Percentiles rank a stretch among this genome's conserved stretches.
Evolutionary conservation across 2,113 vertebrate genomes (phyloP).

Genomic region (Paralichthys olivaceus): DNA sequence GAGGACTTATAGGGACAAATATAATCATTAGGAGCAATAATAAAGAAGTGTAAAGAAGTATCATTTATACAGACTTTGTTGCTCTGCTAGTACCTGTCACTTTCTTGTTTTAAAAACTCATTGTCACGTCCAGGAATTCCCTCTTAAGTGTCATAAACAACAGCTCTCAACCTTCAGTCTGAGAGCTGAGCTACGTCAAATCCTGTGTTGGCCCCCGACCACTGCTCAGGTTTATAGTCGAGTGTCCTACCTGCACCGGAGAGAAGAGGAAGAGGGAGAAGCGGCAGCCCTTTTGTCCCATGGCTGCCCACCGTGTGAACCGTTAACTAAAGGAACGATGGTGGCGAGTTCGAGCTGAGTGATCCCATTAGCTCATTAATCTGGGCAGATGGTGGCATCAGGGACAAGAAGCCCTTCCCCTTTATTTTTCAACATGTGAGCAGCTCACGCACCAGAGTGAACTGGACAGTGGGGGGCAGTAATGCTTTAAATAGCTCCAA

Average conservation of each 20-base stretch:
- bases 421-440: slow-evolving; percentile 10
- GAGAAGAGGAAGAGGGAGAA: slow-evolving; percentile 82
- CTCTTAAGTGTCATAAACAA: not conserved
- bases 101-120: not conserved
- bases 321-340: slow-evolving; percentile 33
- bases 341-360: slow-evolving; percentile 45
- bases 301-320: slow-evolving; percentile 64
- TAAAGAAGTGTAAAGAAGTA: too few relatives aligned
- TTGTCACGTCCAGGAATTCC: not conserved
- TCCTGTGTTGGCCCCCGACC: not conserved
- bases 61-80: not conserved
- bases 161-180: not conserved
- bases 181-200: not conserved
- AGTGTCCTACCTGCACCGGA: slow-evolving; percentile 79
- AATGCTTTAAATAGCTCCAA: slow-evolving; percentile 17
- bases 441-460: not conserved
- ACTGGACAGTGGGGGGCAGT: slow-evolving; percentile 68
- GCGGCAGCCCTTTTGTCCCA: slow-evolving; percentile 84
- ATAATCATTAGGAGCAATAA: not conserved
- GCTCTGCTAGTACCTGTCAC: not conserved
- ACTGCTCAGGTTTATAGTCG: not conserved
- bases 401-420: slow-evolving; percentile 23
- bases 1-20: not conserved
- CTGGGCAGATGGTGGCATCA: slow-evolving; percentile 63
- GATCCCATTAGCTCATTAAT: slow-evolving; percentile 78